Percentiles rank a stretch among this genome's conserved stretches.
These are phyloP conservation scores for western clawed frog (Xenopus tropicalis) DNA, from an alignment of 2,113 vertebrate species.

Conservation along the genomic window DNA sequence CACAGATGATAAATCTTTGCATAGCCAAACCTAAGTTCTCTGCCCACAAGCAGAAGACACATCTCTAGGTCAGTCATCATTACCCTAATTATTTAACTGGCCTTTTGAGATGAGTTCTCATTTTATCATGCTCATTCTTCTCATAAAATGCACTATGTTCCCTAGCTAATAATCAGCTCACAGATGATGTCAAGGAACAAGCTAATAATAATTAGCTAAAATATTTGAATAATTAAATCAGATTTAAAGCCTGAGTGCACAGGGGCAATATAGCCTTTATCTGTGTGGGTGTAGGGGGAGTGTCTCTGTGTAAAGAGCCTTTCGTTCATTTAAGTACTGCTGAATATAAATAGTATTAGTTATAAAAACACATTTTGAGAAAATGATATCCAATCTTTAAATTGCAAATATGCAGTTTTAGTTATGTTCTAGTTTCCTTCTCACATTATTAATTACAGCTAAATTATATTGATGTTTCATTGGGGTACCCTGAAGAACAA, in stretches of 20 bases:
- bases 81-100: conserved; percentile 40
- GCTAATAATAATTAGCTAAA: conserved; percentile 42
- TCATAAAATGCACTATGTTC: conserved; percentile 24
- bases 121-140: conserved; percentile 28
- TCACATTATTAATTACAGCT: too few species aligned
- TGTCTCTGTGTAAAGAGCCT: neutral
- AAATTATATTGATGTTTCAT: too few species aligned
- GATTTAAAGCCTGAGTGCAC: neutral
- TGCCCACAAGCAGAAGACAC: neutral
- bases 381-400: too few species aligned
- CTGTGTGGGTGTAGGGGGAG: neutral
- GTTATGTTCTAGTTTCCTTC: too few species aligned
- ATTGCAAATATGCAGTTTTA: too few species aligned
- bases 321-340: too few species aligned
- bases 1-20: too few species aligned
- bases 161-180: conserved; percentile 38
- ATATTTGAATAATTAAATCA: conserved; percentile 33
- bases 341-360: too few species aligned
- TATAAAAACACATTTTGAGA: too few species aligned
- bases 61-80: conserved; percentile 29
- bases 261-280: neutral
- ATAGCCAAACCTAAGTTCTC: too few species aligned
- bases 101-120: conserved; percentile 39
- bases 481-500: too few species aligned
- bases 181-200: conserved; percentile 27